Evolutionary conservation across 2,888 invertebrate genomes (phyloP).

Genomic region (Pogonocherus hispidulus): DNA sequence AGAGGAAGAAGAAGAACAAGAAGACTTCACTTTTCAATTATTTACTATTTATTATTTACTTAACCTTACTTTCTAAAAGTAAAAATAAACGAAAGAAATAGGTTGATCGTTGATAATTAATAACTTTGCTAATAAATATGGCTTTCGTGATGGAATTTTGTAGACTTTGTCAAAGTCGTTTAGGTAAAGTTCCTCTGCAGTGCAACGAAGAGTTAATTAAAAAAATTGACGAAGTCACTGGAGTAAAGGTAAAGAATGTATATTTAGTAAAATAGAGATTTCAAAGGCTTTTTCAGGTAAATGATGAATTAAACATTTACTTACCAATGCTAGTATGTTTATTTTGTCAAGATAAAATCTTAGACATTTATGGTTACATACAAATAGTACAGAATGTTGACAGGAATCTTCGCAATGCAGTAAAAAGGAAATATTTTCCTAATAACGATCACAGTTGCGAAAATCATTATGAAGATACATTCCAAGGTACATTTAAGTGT

Average conservation of each 20-base stretch:
- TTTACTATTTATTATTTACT: too few species aligned
- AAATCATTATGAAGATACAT: conserved; percentile 7
- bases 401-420: conserved; percentile 39
- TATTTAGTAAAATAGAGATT: not conserved
- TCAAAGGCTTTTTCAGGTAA: conserved; percentile 41
- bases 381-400: conserved; percentile 48
- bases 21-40: too few species aligned
- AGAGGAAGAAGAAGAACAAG: too few species aligned
- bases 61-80: not conserved
- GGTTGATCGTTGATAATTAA: too few species aligned
- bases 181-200: conserved; percentile 30
- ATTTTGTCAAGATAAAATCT: conserved; percentile 49
- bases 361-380: conserved; percentile 48
- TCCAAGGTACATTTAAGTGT: conserved; percentile 38
- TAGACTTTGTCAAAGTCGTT: conserved; percentile 40
- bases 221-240: conserved; percentile 48
- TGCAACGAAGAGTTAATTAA: conserved; percentile 43
- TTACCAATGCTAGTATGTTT: conserved; percentile 51
- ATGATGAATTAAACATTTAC: conserved; percentile 41
- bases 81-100: not conserved
- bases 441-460: not conserved
- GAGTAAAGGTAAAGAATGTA: conserved; percentile 46
- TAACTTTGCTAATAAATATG: too few species aligned
- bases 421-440: not conserved
- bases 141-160: conserved; percentile 39